Evolutionary conservation across 1,140 invertebrate genomes (phyloP).

Genomic region (Popillia japonica): DNA sequence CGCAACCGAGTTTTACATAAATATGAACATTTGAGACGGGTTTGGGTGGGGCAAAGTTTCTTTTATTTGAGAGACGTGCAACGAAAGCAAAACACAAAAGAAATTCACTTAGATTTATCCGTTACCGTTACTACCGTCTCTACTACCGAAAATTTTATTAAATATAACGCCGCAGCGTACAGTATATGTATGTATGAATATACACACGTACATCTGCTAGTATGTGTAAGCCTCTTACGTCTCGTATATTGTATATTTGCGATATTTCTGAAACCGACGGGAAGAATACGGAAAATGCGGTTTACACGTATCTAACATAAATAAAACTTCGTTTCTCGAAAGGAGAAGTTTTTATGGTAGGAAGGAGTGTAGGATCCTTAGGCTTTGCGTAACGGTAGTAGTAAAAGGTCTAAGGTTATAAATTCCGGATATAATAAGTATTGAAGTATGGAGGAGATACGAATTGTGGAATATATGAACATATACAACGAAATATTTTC

Average conservation of each 20-base stretch:
- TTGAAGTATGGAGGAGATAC: too few relatives aligned
- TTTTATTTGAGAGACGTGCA: constrained; percentile 28
- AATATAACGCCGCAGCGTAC: constrained; percentile 3
- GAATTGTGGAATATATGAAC: too few relatives aligned
- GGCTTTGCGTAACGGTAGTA: neutral
- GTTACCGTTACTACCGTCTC: constrained; percentile 9
- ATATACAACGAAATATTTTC: too few relatives aligned
- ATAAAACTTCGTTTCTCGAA: neutral
- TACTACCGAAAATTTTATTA: constrained; percentile 18
- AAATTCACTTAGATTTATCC: constrained; percentile 37
- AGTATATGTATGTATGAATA: neutral
- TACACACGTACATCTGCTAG: neutral
- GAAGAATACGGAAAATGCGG: neutral
- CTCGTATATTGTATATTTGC: neutral
- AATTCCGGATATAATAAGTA: neutral
- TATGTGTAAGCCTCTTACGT: neutral
- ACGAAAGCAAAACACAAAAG: constrained; percentile 5
- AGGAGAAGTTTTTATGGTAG: neutral
- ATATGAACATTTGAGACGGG: constrained; percentile 34
- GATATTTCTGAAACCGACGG: neutral
- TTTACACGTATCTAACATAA: neutral
- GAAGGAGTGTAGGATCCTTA: neutral
- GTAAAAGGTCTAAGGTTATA: neutral
- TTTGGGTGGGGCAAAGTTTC: neutral
- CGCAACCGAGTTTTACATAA: constrained; percentile 33